Percentiles rank a stretch among this genome's conserved stretches.
phyloP scores from a whole-genome alignment of 2,113 vertebrate genomes.

The Hippocampus barbouri region DNA sequence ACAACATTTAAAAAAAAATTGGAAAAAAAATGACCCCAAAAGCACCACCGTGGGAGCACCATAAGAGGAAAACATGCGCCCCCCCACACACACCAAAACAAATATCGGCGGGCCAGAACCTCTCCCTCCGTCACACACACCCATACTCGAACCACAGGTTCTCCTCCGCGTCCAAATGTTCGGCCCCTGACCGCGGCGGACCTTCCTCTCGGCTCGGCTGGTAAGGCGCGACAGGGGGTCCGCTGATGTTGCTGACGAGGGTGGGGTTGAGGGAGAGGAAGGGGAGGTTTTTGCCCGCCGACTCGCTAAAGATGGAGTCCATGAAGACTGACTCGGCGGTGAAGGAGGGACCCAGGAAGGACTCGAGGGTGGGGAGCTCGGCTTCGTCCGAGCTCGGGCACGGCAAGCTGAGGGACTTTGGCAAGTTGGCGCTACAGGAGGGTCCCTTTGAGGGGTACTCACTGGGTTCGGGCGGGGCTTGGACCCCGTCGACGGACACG shows the following conservation, averaged over 20 bases:
- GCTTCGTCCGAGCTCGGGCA: slow-evolving; percentile 67
- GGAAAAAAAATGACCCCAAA: not conserved
- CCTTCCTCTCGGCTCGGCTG: slow-evolving; percentile 43
- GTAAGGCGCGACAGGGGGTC: slow-evolving; percentile 68
- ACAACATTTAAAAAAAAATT: not conserved
- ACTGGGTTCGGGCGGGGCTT: slow-evolving; percentile 79
- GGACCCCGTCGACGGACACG: slow-evolving; percentile 81
- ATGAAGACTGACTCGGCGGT: slow-evolving; percentile 68
- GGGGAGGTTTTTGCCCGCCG: slow-evolving; percentile 70
- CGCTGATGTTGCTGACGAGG: slow-evolving; percentile 93
- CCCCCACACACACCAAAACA: slow-evolving; percentile 14
- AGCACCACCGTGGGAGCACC: slow-evolving; percentile 38
- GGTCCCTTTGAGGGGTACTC: slow-evolving; percentile 80
- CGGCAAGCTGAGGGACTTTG: slow-evolving; percentile 73
- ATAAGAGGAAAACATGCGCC: slow-evolving; percentile 14
- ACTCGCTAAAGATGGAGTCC: slow-evolving; percentile 71
- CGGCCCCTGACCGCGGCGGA: slow-evolving; percentile 43
- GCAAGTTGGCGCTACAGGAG: slow-evolving; percentile 38
- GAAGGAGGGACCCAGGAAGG: slow-evolving; percentile 75
- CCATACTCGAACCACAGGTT: slow-evolving; percentile 97
- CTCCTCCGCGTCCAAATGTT: slow-evolving; percentile 79
- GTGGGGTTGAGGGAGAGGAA: slow-evolving; percentile 90
- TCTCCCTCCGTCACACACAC: slow-evolving; percentile 76
- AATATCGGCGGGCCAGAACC: slow-evolving; percentile 24
- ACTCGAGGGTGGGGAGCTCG: slow-evolving; percentile 72